A percentile compares a stretch with the other conserved stretches of the same genome.
Evolutionary conservation across 1,140 invertebrate species (phyloP).

Genomic region (Danaus melanippus): DNA sequence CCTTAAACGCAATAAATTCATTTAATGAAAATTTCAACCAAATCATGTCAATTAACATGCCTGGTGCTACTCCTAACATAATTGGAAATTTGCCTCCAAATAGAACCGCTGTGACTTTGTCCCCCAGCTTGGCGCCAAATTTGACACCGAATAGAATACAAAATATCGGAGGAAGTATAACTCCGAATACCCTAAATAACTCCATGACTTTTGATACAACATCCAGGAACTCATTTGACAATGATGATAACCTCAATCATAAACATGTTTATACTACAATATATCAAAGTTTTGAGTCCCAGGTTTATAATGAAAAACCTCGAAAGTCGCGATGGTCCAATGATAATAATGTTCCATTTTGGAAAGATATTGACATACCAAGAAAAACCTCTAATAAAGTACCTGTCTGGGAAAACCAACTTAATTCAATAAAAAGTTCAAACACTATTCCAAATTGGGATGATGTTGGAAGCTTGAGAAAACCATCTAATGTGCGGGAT

Average conservation of each 20-base stretch:
- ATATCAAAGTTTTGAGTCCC: slow-evolving; percentile 26
- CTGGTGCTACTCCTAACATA: slow-evolving; percentile 1
- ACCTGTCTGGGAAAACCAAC: too few species aligned
- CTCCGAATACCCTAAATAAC: slow-evolving; percentile 13
- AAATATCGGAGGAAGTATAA: slow-evolving; percentile 15
- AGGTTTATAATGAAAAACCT: slow-evolving; percentile 27
- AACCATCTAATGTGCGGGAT: background rate
- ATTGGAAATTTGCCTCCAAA: slow-evolving; percentile 5
- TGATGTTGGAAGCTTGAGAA: slow-evolving; percentile 7
- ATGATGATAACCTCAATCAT: slow-evolving; percentile 27
- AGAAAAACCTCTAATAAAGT: background rate
- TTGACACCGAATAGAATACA: slow-evolving; percentile 22
- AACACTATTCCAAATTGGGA: slow-evolving; percentile 17
- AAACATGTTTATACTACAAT: slow-evolving; percentile 52
- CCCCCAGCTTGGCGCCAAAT: slow-evolving; percentile 24
- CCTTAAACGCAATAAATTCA: too few species aligned
- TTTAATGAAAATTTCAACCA: too few species aligned
- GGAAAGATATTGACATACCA: slow-evolving; percentile 22
- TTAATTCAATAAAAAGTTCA: too few species aligned
- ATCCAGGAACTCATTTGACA: slow-evolving; percentile 34
- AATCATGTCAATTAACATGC: background rate
- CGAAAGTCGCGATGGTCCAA: slow-evolving; percentile 15
- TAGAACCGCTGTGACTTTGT: background rate
- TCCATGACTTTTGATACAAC: slow-evolving; percentile 38
- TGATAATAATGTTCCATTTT: slow-evolving; percentile 10